Conservation (phyloP, 2,797 vertebrate species). For the Lepus oiostolus region DNA sequence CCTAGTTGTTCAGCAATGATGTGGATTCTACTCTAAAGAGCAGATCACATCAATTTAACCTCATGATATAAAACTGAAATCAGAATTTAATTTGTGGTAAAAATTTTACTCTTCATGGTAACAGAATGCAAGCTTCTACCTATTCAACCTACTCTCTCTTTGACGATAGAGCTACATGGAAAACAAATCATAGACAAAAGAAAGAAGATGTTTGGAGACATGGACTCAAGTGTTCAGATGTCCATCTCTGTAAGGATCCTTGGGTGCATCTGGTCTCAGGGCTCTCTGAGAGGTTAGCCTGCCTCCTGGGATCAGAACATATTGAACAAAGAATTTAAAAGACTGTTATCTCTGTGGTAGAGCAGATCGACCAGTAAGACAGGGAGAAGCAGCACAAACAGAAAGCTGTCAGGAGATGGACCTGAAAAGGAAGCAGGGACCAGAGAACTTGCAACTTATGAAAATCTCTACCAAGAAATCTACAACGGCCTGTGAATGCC, state of each 20-base stretch:
- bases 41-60: slow-evolving; percentile 36
- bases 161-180: neutral
- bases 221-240: neutral
- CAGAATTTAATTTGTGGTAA: neutral
- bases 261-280: neutral
- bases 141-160: neutral
- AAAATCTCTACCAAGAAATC: neutral
- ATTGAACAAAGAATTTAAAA: neutral
- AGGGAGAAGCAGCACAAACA: neutral
- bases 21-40: neutral
- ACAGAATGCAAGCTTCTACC: neutral
- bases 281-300: neutral
- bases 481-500: neutral
- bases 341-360: neutral
- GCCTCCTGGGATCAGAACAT: neutral
- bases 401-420: neutral
- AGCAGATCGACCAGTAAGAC: neutral
- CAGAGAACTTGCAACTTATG: neutral
- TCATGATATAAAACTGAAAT: neutral
- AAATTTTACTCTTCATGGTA: slow-evolving; percentile 9
- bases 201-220: neutral
- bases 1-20: neutral
- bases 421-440: neutral
- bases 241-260: neutral
- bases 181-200: neutral